These are phyloP conservation scores for Gonioctena quinquepunctata DNA, from an alignment of 1,140 invertebrate species.

Conservation along the genomic window DNA sequence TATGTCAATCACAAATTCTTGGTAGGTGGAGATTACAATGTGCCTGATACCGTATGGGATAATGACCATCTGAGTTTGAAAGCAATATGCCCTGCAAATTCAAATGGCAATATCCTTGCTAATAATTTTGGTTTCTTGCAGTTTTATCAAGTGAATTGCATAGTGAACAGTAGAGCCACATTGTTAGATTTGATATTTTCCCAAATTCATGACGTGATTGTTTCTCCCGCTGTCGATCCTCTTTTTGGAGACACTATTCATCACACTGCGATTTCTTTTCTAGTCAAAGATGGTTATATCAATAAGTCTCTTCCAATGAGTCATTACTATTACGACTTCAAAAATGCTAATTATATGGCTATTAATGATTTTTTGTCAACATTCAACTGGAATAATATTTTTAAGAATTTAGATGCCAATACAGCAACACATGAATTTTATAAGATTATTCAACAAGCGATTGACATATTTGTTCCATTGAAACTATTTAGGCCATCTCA, in stretches of 20 bases:
- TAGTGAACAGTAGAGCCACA: not conserved
- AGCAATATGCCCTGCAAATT: not conserved
- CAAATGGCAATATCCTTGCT: not conserved
- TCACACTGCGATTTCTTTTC: not conserved
- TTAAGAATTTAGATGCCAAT: not conserved
- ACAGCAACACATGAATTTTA: not conserved
- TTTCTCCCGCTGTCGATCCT: not conserved
- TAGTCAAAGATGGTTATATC: not conserved
- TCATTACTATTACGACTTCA: not conserved
- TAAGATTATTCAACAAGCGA: not conserved
- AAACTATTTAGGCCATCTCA: not conserved
- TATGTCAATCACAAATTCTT: not conserved
- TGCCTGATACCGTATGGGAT: not conserved
- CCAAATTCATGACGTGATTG: not conserved
- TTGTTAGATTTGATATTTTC: not conserved
- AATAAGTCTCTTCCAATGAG: not conserved
- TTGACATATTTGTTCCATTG: conserved; percentile 6
- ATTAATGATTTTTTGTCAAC: not conserved
- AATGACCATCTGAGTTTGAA: conserved; percentile 1
- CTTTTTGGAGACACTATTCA: not conserved
- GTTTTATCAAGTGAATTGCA: not conserved
- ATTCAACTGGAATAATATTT: conserved; percentile 2
- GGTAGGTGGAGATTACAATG: not conserved
- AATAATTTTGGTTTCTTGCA: not conserved
- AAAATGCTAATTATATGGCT: not conserved